Conservation (phyloP, 1,140 invertebrate genomes). For the Eumaeus atala region DNA sequence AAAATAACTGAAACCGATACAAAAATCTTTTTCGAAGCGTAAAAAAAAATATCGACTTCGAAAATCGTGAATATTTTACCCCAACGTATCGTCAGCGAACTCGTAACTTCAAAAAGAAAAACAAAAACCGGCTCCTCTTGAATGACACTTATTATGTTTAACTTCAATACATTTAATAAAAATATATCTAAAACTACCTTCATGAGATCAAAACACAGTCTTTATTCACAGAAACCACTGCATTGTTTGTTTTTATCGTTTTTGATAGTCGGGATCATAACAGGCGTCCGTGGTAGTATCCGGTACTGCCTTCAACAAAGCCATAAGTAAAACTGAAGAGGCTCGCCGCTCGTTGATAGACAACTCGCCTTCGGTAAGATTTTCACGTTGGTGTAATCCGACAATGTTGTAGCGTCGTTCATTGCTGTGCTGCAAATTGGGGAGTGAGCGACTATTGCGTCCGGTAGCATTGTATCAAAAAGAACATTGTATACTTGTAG, state of each 20-base stretch:
- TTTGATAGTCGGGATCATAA: slow-evolving; percentile 27
- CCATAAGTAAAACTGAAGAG: slow-evolving; percentile 52
- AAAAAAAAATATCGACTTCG: slow-evolving; percentile 19
- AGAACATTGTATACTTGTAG: slow-evolving; percentile 41
- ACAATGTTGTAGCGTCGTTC: slow-evolving; percentile 17
- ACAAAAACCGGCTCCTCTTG: slow-evolving; percentile 46
- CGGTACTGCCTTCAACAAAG: slow-evolving; percentile 34
- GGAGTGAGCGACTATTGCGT: slow-evolving; percentile 16
- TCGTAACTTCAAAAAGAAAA: slow-evolving; percentile 36
- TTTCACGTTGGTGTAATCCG: slow-evolving; percentile 50
- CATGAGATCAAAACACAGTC: slow-evolving; percentile 44
- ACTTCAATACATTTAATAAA: slow-evolving; percentile 13
- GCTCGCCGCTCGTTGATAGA: slow-evolving; percentile 37
- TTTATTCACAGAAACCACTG: slow-evolving; percentile 47
- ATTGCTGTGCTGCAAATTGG: not conserved
- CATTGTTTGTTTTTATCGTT: slow-evolving; percentile 47
- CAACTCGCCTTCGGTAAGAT: slow-evolving; percentile 55
- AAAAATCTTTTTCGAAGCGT: not conserved
- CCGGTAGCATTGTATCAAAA: slow-evolving; percentile 25
- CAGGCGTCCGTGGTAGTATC: slow-evolving; percentile 20
- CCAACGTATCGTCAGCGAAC: slow-evolving; percentile 26
- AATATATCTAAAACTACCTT: slow-evolving; percentile 34
- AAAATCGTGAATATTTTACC: slow-evolving; percentile 26
- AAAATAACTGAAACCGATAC: no score
- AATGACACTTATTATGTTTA: slow-evolving; percentile 3